Evolutionary conservation across 2,113 vertebrate species (phyloP).

Genomic region (Taurulus bubalis): DNA sequence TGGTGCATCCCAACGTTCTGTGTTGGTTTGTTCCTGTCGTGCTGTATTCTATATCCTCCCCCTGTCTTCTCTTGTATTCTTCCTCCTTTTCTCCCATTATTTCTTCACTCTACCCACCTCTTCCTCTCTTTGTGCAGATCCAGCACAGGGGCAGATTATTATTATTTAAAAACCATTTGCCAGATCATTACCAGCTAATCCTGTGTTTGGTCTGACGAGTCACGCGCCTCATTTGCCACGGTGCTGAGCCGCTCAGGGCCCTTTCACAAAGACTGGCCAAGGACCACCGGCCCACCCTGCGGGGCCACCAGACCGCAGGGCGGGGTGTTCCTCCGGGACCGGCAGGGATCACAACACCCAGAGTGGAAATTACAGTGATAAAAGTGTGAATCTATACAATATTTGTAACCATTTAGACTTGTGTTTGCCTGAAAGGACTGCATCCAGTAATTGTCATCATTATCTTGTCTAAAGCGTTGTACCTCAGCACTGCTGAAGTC

Average conservation of each 20-base stretch:
- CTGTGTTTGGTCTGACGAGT: slow-evolving; percentile 84
- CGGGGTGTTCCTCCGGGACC: slow-evolving; percentile 8
- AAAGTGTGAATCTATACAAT: slow-evolving; percentile 16
- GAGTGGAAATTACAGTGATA: slow-evolving; percentile 14
- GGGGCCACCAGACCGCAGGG: slow-evolving; percentile 28
- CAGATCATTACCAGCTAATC: slow-evolving; percentile 86
- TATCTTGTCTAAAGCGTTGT: not conserved
- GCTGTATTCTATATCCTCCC: not conserved
- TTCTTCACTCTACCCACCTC: slow-evolving; percentile 2
- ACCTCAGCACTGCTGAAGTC: not conserved
- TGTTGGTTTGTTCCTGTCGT: not conserved
- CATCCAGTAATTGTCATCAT: not conserved
- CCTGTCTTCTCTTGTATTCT: not conserved
- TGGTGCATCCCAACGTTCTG: not conserved
- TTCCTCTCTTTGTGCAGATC: slow-evolving; percentile 27
- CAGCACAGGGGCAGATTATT: slow-evolving; percentile 77
- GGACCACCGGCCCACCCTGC: slow-evolving; percentile 41
- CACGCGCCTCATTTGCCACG: slow-evolving; percentile 82
- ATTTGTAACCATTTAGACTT: not conserved
- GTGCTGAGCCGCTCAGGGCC: slow-evolving; percentile 66
- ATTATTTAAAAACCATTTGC: slow-evolving; percentile 86
- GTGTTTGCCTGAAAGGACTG: slow-evolving; percentile 4
- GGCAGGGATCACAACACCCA: slow-evolving; percentile 24
- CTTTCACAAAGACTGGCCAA: slow-evolving; percentile 68
- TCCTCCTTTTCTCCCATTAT: not conserved